These are phyloP conservation scores for Cryptotis parvus DNA, from an alignment of 2,113 vertebrate species.

Conservation along the genomic window DNA sequence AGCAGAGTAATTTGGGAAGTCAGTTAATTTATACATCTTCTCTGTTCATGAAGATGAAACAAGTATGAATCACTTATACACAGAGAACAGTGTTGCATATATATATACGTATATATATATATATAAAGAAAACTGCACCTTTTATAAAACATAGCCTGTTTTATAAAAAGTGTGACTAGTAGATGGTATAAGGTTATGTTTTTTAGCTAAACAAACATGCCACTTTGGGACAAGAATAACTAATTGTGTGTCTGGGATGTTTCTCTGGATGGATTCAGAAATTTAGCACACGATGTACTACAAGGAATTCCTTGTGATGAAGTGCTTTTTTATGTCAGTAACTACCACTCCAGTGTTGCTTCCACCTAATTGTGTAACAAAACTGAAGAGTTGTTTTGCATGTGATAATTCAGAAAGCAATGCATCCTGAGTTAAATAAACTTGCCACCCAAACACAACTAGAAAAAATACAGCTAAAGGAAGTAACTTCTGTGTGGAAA, in stretches of 20 bases:
- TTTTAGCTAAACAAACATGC: neutral
- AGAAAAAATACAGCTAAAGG: conserved; percentile 3
- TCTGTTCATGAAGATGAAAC: neutral
- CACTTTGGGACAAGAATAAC: neutral
- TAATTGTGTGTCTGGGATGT: neutral
- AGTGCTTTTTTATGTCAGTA: conserved; percentile 20
- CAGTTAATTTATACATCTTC: neutral
- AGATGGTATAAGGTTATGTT: neutral
- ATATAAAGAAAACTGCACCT: neutral
- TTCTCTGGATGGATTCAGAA: neutral
- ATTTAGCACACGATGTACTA: neutral
- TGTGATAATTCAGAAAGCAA: conserved; percentile 33
- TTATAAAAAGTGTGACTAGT: neutral
- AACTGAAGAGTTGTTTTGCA: neutral
- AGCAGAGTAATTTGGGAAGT: neutral
- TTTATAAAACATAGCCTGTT: neutral
- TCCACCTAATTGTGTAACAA: conserved; percentile 23
- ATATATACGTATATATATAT: too few species aligned
- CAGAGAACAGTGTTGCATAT: neutral
- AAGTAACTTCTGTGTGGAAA: neutral
- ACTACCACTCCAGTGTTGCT: neutral
- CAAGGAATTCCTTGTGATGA: neutral
- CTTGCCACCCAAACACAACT: conserved; percentile 3
- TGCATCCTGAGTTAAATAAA: conserved; percentile 41
- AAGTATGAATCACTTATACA: neutral